Evolutionary conservation across 2,888 invertebrate species (phyloP).

Genomic region (Bellardia bayeri): DNA sequence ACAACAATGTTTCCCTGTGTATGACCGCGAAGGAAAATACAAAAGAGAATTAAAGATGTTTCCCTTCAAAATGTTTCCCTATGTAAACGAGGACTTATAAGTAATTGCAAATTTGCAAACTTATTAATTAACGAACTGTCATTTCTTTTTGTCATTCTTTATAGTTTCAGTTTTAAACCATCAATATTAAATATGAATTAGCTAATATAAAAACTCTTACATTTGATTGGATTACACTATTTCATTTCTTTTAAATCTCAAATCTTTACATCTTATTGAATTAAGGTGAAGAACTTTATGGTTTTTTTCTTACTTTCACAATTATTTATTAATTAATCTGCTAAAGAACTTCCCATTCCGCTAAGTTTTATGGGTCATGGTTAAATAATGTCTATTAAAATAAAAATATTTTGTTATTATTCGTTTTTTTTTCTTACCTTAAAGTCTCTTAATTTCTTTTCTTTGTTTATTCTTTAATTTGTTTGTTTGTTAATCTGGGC

Average conservation of each 20-base stretch:
- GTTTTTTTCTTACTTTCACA: slow-evolving; percentile 13
- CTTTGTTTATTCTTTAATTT: slow-evolving; percentile 27
- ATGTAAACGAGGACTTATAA: no score
- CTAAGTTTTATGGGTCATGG: slow-evolving; percentile 43
- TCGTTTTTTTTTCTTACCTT: background rate
- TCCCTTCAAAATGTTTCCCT: no score
- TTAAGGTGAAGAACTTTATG: background rate
- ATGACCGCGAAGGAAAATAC: no score
- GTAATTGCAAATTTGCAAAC: no score
- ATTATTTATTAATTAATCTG: slow-evolving; percentile 31
- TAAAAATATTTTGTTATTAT: background rate
- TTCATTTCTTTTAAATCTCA: background rate
- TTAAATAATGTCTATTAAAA: slow-evolving; percentile 29
- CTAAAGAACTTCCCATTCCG: slow-evolving; percentile 26
- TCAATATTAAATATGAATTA: no score
- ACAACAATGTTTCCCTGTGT: no score
- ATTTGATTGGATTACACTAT: background rate
- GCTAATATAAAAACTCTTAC: background rate
- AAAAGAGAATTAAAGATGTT: no score
- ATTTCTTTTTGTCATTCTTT: no score
- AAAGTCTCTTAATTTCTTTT: slow-evolving; percentile 19
- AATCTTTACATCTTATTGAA: slow-evolving; percentile 2
- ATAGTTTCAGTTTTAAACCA: no score
- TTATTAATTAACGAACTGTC: no score
- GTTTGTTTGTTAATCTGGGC: background rate